phyloP scores from a whole-genome alignment of 2,888 invertebrate genomes.

The Megalurothrips usitatus region DNA sequence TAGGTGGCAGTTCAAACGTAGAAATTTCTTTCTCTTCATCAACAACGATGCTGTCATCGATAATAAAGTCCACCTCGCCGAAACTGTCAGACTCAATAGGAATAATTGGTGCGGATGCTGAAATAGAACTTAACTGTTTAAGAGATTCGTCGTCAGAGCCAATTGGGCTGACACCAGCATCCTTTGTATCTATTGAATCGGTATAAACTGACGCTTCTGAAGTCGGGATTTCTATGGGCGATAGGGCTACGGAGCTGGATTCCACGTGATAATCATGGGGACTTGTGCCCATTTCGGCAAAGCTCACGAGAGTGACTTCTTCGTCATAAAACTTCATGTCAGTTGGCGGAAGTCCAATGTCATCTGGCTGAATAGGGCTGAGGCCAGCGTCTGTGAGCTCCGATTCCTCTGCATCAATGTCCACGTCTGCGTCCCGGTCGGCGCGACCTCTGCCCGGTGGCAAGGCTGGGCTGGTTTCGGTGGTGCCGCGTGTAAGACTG shows the following conservation, averaged over 20 bases:
- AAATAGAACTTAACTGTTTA: background rate
- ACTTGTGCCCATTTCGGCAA: conserved; percentile 51
- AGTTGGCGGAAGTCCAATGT: conserved; percentile 44
- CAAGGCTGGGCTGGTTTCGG: conserved; percentile 46
- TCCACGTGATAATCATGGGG: conserved; percentile 51
- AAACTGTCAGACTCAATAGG: conserved; percentile 24
- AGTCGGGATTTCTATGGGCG: conserved; percentile 48
- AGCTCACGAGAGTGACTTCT: conserved; percentile 44
- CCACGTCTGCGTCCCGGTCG: conserved; percentile 49
- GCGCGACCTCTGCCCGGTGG: conserved; percentile 44
- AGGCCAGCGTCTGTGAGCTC: conserved; percentile 55
- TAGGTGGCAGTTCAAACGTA: conserved; percentile 33
- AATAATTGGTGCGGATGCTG: conserved; percentile 2
- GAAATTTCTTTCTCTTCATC: conserved; percentile 32
- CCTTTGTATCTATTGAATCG: conserved; percentile 52
- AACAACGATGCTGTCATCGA: too few relatives aligned
- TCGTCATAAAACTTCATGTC: conserved; percentile 46
- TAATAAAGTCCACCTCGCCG: background rate
- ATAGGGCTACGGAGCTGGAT: conserved; percentile 45
- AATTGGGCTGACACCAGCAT: conserved; percentile 53
- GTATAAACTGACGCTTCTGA: conserved; percentile 53
- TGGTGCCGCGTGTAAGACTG: conserved; percentile 51
- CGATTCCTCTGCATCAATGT: conserved; percentile 49
- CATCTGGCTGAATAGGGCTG: conserved; percentile 54
- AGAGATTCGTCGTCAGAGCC: conserved; percentile 39